Conservation (phyloP, 2,113 vertebrate species). For the Saiga tatarica region DNA sequence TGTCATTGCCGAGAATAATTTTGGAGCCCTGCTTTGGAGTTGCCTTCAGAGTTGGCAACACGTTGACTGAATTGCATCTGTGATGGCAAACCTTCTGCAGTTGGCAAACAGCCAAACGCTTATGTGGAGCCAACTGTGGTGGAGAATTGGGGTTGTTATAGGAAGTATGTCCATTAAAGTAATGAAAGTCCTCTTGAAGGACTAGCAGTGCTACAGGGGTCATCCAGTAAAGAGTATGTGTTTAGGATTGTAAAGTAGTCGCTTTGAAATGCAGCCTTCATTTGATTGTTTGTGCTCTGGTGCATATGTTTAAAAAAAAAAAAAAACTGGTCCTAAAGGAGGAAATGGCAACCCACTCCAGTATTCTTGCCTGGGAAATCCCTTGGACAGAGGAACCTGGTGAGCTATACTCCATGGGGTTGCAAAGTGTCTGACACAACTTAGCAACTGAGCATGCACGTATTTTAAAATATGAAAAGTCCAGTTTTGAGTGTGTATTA, state of each 20-base stretch:
- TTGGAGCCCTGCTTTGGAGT: constrained; percentile 20
- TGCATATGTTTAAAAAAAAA: not conserved
- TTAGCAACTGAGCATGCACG: not conserved
- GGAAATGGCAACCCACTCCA: not conserved
- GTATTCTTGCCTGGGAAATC: not conserved
- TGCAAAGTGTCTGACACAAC: not conserved
- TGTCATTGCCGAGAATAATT: constrained; percentile 44
- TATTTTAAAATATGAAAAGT: not conserved
- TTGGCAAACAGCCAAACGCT: not conserved
- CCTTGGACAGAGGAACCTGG: not conserved
- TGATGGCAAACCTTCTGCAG: not conserved
- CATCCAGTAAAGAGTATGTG: not conserved
- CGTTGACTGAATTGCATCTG: not conserved
- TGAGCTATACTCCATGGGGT: not conserved
- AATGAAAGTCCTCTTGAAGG: not conserved
- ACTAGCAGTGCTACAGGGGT: not conserved
- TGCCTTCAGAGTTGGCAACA: not conserved
- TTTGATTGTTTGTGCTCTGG: not conserved
- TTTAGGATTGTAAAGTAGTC: not conserved
- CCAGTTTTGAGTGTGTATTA: not conserved
- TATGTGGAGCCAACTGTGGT: not conserved
- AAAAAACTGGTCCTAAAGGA: not conserved
- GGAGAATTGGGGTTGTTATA: not conserved
- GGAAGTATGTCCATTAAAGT: not conserved
- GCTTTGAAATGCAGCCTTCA: not conserved